Evolutionary conservation across 2,888 invertebrate species (phyloP).

Genomic region (Abscondita cerata): DNA sequence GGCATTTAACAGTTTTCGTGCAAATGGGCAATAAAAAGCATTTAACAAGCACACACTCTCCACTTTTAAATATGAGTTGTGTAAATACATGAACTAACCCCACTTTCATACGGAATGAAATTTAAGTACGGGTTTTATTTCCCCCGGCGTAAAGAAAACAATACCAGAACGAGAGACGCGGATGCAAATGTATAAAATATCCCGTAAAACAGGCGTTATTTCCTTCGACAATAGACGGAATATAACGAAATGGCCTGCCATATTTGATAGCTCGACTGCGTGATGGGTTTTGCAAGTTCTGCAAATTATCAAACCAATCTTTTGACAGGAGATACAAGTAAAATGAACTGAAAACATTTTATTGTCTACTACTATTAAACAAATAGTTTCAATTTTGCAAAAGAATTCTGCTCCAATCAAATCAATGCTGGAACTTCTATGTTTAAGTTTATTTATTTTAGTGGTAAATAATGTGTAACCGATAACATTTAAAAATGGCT

Average conservation of each 20-base stretch:
- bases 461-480: constrained; percentile 14
- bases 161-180: constrained; percentile 32
- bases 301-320: constrained; percentile 48
- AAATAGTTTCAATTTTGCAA: constrained; percentile 27
- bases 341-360: constrained; percentile 49
- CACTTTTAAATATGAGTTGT: constrained; percentile 32
- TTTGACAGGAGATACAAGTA: constrained; percentile 48
- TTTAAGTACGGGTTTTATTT: constrained; percentile 33
- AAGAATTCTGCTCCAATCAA: too few relatives aligned
- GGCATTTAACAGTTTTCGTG: constrained; percentile 33
- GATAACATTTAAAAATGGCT: constrained; percentile 21
- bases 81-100: constrained; percentile 31
- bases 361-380: constrained; percentile 38
- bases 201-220: constrained; percentile 34
- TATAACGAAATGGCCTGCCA: constrained; percentile 41
- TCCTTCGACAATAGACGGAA: constrained; percentile 34
- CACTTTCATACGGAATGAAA: constrained; percentile 32
- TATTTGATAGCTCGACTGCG: constrained; percentile 43
- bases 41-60: constrained; percentile 31
- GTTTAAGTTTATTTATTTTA: too few relatives aligned
- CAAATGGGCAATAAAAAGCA: constrained; percentile 33
- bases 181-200: constrained; percentile 34
- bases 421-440: too few relatives aligned
- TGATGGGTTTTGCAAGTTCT: constrained; percentile 48
- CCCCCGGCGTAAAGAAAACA: constrained; percentile 31